Conservation (phyloP, 2,888 invertebrate species). For the Pyrocoelia pectoralis region DNA sequence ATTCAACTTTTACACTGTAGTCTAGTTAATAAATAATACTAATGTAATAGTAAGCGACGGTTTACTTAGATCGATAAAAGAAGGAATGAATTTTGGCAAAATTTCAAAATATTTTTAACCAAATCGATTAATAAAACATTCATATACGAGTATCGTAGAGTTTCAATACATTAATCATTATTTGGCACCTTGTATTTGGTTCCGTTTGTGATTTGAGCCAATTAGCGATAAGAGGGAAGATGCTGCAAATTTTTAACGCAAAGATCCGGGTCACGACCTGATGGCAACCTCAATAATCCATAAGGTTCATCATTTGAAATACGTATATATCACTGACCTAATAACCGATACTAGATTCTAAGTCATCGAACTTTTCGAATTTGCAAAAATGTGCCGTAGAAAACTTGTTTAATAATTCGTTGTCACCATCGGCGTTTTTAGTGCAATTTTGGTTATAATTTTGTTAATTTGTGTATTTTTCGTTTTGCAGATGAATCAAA, state of each 20-base stretch:
- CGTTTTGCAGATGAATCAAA: conserved; percentile 92
- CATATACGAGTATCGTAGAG: neutral
- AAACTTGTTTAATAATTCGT: conserved; percentile 8
- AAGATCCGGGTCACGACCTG: conserved; percentile 48
- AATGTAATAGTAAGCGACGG: neutral
- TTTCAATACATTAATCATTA: conserved; percentile 15
- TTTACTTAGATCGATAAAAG: neutral
- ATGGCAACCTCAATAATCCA: conserved; percentile 50
- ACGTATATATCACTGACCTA: conserved; percentile 43
- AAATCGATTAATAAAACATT: conserved; percentile 25
- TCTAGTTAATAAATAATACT: conserved; percentile 6
- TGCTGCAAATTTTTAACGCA: conserved; percentile 40
- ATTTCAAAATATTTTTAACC: too few species aligned
- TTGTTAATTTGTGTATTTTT: conserved; percentile 24
- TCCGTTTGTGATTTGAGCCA: conserved; percentile 10
- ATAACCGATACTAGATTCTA: conserved; percentile 39
- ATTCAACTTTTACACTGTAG: conserved; percentile 1
- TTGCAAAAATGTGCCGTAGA: conserved; percentile 7
- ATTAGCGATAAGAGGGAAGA: conserved; percentile 24
- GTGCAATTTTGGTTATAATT: neutral
- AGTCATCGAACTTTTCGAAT: conserved; percentile 14
- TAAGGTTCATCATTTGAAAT: conserved; percentile 49
- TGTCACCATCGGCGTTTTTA: neutral
- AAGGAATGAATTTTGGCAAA: too few species aligned
- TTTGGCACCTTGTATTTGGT: conserved; percentile 25